phyloP scores from a whole-genome alignment of 2,888 invertebrate species.

The Allophyes oxyacanthae region DNA sequence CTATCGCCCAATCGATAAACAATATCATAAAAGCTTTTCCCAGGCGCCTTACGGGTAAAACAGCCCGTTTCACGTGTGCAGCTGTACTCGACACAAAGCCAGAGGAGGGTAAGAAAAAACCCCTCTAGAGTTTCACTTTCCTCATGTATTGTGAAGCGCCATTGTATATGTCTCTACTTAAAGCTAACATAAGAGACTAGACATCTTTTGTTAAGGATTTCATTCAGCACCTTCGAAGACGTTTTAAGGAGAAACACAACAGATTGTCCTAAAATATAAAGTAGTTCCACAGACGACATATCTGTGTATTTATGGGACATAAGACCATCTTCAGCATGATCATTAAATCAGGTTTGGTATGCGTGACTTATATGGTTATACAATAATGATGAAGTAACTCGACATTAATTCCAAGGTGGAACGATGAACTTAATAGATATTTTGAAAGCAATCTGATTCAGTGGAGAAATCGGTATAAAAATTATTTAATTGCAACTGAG shows the following conservation, averaged over 20 bases:
- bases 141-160: constrained; percentile 69
- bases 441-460: constrained; percentile 7
- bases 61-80: constrained; percentile 62
- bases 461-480: background rate
- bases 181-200: constrained; percentile 60
- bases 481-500: background rate
- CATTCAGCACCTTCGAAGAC: constrained; percentile 56
- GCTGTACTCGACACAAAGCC: constrained; percentile 69
- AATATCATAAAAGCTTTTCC: constrained; percentile 75
- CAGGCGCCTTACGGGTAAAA: constrained; percentile 71
- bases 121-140: constrained; percentile 78
- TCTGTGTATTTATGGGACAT: constrained; percentile 26
- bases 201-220: constrained; percentile 65
- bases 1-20: constrained; percentile 64
- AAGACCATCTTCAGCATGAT: constrained; percentile 27
- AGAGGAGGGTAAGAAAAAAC: constrained; percentile 68
- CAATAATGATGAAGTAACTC: constrained; percentile 57
- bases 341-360: constrained; percentile 60
- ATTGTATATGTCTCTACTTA: constrained; percentile 67
- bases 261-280: constrained; percentile 12
- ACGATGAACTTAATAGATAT: constrained; percentile 57
- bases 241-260: constrained; percentile 16
- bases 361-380: constrained; percentile 58
- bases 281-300: constrained; percentile 6
- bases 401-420: constrained; percentile 64